These are phyloP conservation scores for Drosophila dives DNA, from an alignment of 2,888 invertebrate genomes.

Conservation along the genomic window DNA sequence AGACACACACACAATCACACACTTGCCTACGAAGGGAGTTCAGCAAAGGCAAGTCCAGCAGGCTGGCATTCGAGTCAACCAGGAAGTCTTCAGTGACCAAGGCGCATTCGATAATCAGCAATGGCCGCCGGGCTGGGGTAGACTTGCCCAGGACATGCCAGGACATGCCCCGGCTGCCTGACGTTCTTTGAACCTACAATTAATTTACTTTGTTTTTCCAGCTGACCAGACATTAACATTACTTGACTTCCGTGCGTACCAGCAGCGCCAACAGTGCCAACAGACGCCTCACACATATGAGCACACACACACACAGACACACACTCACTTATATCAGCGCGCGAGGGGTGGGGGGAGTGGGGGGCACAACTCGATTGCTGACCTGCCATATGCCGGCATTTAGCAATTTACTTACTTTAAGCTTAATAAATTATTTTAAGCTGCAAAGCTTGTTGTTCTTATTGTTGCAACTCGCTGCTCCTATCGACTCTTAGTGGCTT, in stretches of 20 bases:
- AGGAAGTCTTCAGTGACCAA: conserved; percentile 81
- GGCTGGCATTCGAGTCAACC: conserved; percentile 55
- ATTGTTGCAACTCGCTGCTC: conserved; percentile 34
- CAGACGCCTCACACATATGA: conserved; percentile 36
- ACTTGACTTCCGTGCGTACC: conserved; percentile 79
- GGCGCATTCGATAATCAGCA: conserved; percentile 78
- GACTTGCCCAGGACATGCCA: conserved; percentile 3
- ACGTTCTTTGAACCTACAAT: conserved; percentile 80
- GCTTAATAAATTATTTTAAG: conserved; percentile 80
- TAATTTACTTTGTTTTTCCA: conserved; percentile 83
- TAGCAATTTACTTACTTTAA: conserved; percentile 78
- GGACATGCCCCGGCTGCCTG: conserved; percentile 29
- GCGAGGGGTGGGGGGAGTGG: conserved; percentile 2
- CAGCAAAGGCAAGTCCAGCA: conserved; percentile 4
- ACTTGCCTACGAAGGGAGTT: background rate
- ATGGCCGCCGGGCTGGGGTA: conserved; percentile 44
- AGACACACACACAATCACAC: background rate
- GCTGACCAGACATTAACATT: conserved; percentile 82
- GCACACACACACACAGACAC: background rate
- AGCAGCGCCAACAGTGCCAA: conserved; percentile 16
- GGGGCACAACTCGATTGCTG: conserved; percentile 66
- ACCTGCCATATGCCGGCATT: conserved; percentile 78
- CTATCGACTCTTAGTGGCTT: background rate
- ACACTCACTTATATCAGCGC: background rate
- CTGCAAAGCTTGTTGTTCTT: conserved; percentile 67